Base-by-base conservation (phyloP, 2,113 vertebrate genomes). In the Lipotes vexillifer region DNA sequence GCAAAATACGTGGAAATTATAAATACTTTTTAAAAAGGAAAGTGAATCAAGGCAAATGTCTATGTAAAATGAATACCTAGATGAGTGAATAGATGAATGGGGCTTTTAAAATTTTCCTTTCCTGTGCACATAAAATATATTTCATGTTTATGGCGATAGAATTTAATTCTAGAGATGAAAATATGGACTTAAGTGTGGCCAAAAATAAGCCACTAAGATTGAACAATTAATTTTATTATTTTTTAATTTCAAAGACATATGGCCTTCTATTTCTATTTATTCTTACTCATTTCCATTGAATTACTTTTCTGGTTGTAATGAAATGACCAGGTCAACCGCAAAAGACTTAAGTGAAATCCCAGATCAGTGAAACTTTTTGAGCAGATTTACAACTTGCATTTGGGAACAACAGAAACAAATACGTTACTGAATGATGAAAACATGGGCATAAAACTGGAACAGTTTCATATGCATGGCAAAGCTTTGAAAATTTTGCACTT, bases 401-500 rank as follows among this genome's bases (percentile, higher is more conserved):
- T 71, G 65, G 63, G 83, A 95, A 90, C 52, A 89, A 93, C 5
- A 10, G 38, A 95, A 95, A 97, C 61, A n/a, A 95, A 93, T 74
- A 44, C 68, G 38, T 13, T 92, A 75, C 20, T 90, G 65, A 97
- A 96, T 84, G 80, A 94, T 87, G 68, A 95, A 96, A 92, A 87
- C 55, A 63, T 29, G 4, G 63, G 31, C 44, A 85, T 44, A 82
- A 84, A 84, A 86, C 87, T 36, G 36, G 65, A 95, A 57, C 81
- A 89, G 92, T 93, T 97, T 92, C 59, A 87, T 72, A 92, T 83
- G 52, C 55, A 93, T 88, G 29, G 41, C 18, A 85, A 96, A 81
- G 7, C 36, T 88, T 77, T 93, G 86, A 96, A 91, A 94, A 93
- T 61, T 82, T 85, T 57, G 77, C 77, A 80, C 31, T 96, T 80